Evolutionary conservation across 23 tunicate genomes (phyloP), one percentile per base, ranked within the genome.

Genomic region (Oikopleura dioica): DNA sequence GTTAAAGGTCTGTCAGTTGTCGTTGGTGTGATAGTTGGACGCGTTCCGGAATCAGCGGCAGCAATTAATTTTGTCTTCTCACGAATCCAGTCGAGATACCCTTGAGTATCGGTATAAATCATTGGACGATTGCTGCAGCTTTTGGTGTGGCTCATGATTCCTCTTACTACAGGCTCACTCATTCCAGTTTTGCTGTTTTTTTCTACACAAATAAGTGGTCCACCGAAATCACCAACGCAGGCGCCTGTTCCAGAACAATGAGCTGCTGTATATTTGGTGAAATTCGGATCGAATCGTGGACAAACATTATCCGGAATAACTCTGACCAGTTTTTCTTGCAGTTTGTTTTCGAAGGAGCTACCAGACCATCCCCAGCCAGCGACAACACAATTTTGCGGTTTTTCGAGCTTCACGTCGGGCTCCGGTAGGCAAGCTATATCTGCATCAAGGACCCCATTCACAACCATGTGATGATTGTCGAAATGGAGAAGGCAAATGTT

Each of bases 341-440:
- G 72, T 63, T 63, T 63, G 33, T 63, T 63, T 2, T 63, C 5
- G 26, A 2, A 12, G 16, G 32, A 4, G 33, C 5, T 16, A 12
- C 72, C 72, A 63, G 30, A 12, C 33, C 16, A 21, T 21, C 72
- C 72, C 72, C 72, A 63, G 72, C 72, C 72, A 63, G 72, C 72
- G 26, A 63, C 26, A 31, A 63, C 72, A 28, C 72, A 63, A 31
- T 63, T 63, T 16, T 16, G 32, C 72, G 72, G 72, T 28, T 63
- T 16, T 12, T 21, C 33, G 72, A 63, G 33, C 16, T 44, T 16
- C 16, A 44, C 55, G 55, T 16, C 55, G 55, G 9, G 16, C 16
- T 16, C 33, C 16, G 72, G 72, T 24, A 63, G 30, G 26, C 72
- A 63, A 2, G 72, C 72, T 2, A 63, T 63, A 28, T 63, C 72